These are phyloP conservation scores for Colletes collaris DNA, from an alignment of 2,888 invertebrate species.

Conservation along the genomic window DNA sequence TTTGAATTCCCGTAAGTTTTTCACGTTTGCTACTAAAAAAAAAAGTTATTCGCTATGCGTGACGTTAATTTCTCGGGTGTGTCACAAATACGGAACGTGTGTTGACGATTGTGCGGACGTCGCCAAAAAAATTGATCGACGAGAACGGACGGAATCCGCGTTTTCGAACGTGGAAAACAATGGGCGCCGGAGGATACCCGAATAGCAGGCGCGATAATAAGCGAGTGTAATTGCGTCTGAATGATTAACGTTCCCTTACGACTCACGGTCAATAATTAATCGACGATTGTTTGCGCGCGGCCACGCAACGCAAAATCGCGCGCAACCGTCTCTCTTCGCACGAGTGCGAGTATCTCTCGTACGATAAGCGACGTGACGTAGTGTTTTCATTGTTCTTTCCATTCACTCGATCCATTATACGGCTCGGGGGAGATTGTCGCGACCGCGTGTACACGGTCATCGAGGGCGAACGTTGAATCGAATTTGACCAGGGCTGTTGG, in stretches of 20 bases:
- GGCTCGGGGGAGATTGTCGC: constrained; percentile 13
- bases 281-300: constrained; percentile 56
- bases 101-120: too few relatives aligned
- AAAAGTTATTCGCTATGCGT: too few relatives aligned
- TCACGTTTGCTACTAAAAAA: too few relatives aligned
- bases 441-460: constrained; percentile 20
- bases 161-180: background rate
- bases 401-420: constrained; percentile 57
- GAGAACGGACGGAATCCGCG: background rate
- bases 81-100: too few relatives aligned
- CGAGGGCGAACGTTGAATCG: constrained; percentile 24
- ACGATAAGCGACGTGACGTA: constrained; percentile 64
- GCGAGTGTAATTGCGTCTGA: constrained; percentile 46
- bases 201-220: constrained; percentile 24
- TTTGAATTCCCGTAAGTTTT: too few relatives aligned
- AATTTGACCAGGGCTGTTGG: background rate
- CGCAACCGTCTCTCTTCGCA: constrained; percentile 14
- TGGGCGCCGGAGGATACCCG: background rate
- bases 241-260: constrained; percentile 41
- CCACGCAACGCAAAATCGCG: constrained; percentile 22
- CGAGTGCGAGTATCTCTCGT: constrained; percentile 52
- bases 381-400: constrained; percentile 67
- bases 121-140: too few relatives aligned
- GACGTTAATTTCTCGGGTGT: too few relatives aligned
- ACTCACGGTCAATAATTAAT: constrained; percentile 62